Conservation (phyloP, 2,113 vertebrate genomes). For the Empidonax traillii region DNA sequence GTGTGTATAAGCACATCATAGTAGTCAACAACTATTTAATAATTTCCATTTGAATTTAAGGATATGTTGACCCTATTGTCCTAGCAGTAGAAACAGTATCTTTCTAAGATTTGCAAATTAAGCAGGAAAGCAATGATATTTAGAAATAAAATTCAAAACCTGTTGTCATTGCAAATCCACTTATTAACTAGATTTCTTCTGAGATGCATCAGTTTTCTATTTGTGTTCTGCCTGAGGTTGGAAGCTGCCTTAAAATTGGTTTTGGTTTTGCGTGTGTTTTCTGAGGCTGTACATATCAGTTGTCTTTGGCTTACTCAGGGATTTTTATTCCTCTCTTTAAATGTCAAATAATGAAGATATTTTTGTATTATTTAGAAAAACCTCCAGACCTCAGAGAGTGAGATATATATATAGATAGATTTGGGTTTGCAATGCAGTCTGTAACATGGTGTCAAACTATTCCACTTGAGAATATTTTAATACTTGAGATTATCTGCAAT, state of each 20-base stretch:
- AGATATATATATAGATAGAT: not conserved
- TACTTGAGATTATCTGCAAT: constrained; percentile 27
- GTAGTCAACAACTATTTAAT: not conserved
- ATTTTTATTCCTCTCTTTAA: constrained; percentile 80
- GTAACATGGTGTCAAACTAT: constrained; percentile 24
- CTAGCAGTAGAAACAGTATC: not conserved
- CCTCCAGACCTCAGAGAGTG: constrained; percentile 42
- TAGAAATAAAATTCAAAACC: not conserved
- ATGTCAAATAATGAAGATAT: constrained; percentile 74
- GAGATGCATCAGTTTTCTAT: constrained; percentile 10
- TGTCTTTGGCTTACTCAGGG: constrained; percentile 82
- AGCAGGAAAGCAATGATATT: not conserved
- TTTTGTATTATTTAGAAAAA: constrained; percentile 78
- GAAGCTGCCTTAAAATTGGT: constrained; percentile 62
- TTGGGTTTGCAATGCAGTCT: constrained; percentile 40
- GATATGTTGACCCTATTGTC: not conserved
- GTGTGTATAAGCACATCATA: not conserved
- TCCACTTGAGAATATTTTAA: constrained; percentile 38
- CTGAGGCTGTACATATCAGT: constrained; percentile 68
- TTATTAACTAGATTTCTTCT: constrained; percentile 6
- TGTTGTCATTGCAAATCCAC: constrained; percentile 11
- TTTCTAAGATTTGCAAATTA: not conserved
- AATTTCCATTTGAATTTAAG: not conserved
- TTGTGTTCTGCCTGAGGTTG: constrained; percentile 31
- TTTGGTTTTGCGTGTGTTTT: constrained; percentile 62